These are phyloP conservation scores for Orycteropus afer DNA, from an alignment of 2,113 vertebrate species.

Conservation along the genomic window DNA sequence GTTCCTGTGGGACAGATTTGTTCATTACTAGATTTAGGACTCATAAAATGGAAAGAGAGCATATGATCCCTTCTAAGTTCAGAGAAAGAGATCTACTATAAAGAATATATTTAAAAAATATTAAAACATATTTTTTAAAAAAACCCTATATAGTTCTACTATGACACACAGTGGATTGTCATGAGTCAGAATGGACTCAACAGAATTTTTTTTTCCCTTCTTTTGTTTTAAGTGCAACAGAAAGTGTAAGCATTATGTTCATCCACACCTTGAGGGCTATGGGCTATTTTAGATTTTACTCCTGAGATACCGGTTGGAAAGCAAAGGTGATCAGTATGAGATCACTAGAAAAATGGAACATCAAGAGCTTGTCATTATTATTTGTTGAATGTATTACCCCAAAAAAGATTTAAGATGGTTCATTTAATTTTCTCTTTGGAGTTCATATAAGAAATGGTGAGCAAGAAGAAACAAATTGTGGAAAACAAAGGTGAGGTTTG, in stretches of 20 bases:
- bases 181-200: background rate
- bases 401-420: background rate
- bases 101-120: background rate
- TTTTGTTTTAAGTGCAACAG: background rate
- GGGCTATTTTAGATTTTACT: background rate
- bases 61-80: background rate
- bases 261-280: background rate
- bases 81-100: background rate
- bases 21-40: background rate
- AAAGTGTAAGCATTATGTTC: background rate
- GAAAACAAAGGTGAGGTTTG: slow-evolving; percentile 38
- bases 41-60: background rate
- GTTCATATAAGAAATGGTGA: background rate
- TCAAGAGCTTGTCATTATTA: background rate
- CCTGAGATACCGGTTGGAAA: background rate
- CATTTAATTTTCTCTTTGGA: slow-evolving; percentile 50
- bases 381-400: background rate
- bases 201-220: accelerated
- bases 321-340: background rate
- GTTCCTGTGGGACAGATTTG: too few species aligned
- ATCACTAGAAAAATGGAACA: background rate
- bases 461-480: slow-evolving; percentile 30
- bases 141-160: background rate
- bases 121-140: background rate
- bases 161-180: background rate